Percentiles rank a stretch among this genome's conserved stretches.
Conservation (phyloP, 2,113 vertebrate genomes). For the Thermophis baileyi region DNA sequence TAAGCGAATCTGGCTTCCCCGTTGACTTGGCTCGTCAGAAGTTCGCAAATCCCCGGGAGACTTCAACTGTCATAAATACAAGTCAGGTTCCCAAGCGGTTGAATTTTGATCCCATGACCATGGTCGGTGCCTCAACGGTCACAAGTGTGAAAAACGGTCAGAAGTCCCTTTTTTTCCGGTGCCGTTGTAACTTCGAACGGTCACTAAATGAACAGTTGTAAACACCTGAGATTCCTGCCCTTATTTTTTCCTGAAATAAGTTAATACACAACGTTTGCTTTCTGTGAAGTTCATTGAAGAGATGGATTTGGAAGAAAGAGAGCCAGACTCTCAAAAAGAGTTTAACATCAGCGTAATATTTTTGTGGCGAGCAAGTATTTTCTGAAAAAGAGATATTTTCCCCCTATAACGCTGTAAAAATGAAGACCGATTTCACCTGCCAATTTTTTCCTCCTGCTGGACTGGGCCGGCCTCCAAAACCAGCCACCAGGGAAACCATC, state of each 20-base stretch:
- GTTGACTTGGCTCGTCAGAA: neutral
- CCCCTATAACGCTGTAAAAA: neutral
- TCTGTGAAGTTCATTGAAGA: constrained; percentile 21
- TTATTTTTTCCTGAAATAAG: neutral
- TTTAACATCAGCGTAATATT: neutral
- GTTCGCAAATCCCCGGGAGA: no score
- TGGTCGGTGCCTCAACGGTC: accelerated
- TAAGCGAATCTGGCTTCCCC: no score
- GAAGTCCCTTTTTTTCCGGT: no score
- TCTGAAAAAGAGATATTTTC: neutral
- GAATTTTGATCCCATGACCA: no score
- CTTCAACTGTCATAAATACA: no score
- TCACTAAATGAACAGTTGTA: neutral
- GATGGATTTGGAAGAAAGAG: constrained; percentile 13
- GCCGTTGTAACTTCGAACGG: no score
- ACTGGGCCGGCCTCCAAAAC: neutral
- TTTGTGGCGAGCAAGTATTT: neutral
- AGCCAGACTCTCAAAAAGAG: neutral
- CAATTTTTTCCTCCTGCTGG: neutral
- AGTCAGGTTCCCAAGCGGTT: no score
- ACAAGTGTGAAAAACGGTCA: no score
- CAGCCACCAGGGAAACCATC: neutral
- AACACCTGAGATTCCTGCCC: neutral
- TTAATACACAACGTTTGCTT: neutral
- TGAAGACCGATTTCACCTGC: neutral